Conservation (phyloP, 2,113 vertebrate genomes). For the Ifrita kowaldi region DNA sequence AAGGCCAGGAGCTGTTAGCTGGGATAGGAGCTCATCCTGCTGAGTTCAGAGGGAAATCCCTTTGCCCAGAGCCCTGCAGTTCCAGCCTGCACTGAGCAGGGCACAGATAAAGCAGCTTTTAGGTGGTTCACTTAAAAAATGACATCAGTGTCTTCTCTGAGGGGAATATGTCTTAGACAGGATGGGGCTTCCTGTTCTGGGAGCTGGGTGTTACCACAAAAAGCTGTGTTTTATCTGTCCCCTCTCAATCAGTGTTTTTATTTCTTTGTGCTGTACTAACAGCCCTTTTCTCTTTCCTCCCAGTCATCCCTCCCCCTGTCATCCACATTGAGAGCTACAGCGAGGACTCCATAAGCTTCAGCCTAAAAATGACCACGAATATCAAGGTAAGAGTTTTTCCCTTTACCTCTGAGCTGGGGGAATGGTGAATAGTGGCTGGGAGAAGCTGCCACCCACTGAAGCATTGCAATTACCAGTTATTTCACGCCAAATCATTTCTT, state of each 20-base stretch:
- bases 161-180: rapidly evolving
- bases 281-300: not conserved
- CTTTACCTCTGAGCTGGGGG: not conserved
- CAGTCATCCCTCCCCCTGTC: slow-evolving; percentile 86
- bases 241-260: not conserved
- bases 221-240: not conserved
- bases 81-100: not conserved
- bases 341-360: slow-evolving; percentile 80
- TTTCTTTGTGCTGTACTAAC: not conserved
- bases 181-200: not conserved
- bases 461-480: not conserved
- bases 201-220: not conserved
- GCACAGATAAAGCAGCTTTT: not conserved
- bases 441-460: not conserved
- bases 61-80: not conserved
- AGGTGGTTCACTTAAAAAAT: not conserved
- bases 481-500: not conserved
- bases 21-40: not conserved
- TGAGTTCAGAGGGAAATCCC: not conserved
- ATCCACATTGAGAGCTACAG: slow-evolving; percentile 78
- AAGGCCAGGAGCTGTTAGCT: not conserved
- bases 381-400: slow-evolving; percentile 71
- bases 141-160: not conserved
- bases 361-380: slow-evolving; percentile 77
- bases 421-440: not conserved